These are phyloP conservation scores for Urophycis tenuis DNA, from an alignment of 2,797 vertebrate genomes.

Conservation along the genomic window DNA sequence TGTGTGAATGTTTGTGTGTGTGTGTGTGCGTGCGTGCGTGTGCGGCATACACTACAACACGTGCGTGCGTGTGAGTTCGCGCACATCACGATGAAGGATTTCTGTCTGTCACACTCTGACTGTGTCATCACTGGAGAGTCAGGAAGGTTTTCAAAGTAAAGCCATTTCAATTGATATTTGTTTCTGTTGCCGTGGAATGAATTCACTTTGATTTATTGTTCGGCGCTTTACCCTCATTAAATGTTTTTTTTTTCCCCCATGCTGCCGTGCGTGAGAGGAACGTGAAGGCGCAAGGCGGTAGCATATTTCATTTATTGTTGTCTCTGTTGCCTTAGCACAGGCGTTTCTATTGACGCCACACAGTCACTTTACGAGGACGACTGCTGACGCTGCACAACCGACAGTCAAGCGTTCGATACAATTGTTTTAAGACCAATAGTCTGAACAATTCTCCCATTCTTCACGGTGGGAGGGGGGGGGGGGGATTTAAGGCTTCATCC, in stretches of 20 bases:
- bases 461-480: neutral
- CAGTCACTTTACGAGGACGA: slow-evolving; percentile 35
- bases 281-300: neutral
- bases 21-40: neutral
- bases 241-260: neutral
- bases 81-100: slow-evolving; percentile 5
- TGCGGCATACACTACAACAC: neutral
- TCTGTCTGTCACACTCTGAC: neutral
- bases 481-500: neutral
- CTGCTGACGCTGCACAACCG: slow-evolving; percentile 50
- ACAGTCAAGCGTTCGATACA: slow-evolving; percentile 21
- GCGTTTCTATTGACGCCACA: slow-evolving; percentile 19
- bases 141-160: neutral
- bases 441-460: neutral
- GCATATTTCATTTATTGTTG: slow-evolving; percentile 24
- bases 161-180: slow-evolving; percentile 3
- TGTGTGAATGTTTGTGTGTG: slow-evolving; percentile 6
- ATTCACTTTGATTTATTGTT: slow-evolving; percentile 21
- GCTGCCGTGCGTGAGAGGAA: neutral
- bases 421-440: slow-evolving; percentile 33
- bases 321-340: slow-evolving; percentile 20
- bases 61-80: neutral
- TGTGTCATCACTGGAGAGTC: neutral
- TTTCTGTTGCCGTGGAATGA: slow-evolving; percentile 4
- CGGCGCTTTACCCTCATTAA: slow-evolving; percentile 18